Base-by-base conservation (phyloP, 2,797 vertebrate genomes). In the Oreochromis mossambicus region DNA sequence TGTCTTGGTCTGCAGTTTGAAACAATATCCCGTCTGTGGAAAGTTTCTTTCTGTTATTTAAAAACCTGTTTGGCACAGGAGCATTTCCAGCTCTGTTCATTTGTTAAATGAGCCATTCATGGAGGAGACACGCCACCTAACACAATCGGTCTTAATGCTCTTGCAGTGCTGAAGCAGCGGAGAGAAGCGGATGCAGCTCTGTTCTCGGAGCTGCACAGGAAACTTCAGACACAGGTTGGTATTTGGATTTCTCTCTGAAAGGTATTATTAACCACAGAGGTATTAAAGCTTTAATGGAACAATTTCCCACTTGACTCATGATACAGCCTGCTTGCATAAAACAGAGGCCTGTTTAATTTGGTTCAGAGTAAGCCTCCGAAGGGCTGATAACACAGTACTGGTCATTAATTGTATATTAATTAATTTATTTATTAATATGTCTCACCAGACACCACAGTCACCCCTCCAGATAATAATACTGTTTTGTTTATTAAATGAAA, bases 201-300 rank as follows among this genome's bases (percentile, higher is more conserved):
- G 68, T 99, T 99, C 92, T 98, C 99, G 1, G 98, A 99, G 85
- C 97, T 99, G 81, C 98, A 99, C 91, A 95, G 98, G 90, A 99
- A 98, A 87, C 97, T 99, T 4, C 96, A 99, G 92, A 98, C 98
- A 1, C 99, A 99, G 98, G 99, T 99, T 91, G 2, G 92, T 75
- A 63, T 80, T 68, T 63, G 92, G 70, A 52, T 80, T 77, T 63
- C 13, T 26, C 5, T n/a, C 26, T 12, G 17, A n/a, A 75, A 32
- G 46, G 6, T 73, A 19, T 29, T 73, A n/a, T 50, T 4, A 48
- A 10, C 43, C 26, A 17, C 43, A 12, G 43, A 75, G 17, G 43
- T 75, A 75, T 29, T 32, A 50, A 75, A 75, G 4, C 43, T 61
- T 36, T 52, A 7, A 32, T 32, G 8, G 21, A 15, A 54, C 13